These are phyloP conservation scores for Ennomos erosarius DNA, from an alignment of 2,888 invertebrate genomes.

Conservation along the genomic window DNA sequence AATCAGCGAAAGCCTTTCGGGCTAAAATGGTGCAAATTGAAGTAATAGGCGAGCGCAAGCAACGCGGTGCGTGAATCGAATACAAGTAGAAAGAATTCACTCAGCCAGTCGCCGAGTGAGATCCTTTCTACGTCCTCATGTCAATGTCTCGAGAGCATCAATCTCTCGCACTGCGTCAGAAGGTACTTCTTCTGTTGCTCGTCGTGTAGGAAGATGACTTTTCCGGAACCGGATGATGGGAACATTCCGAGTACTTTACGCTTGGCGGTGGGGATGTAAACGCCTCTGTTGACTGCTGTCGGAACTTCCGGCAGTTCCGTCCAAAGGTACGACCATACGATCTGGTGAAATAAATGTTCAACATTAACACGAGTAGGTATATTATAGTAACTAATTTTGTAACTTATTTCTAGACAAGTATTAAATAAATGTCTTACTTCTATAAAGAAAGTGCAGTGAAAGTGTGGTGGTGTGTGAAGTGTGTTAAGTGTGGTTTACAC, in stretches of 20 bases:
- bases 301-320: conserved; percentile 89
- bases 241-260: conserved; percentile 88
- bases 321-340: conserved; percentile 92
- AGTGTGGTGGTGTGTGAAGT: no score
- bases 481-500: no score
- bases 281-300: conserved; percentile 88
- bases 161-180: conserved; percentile 71
- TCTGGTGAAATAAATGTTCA: conserved; percentile 64
- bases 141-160: conserved; percentile 74
- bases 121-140: conserved; percentile 77
- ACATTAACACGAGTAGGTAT: no score
- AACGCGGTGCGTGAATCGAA: conserved; percentile 74
- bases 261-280: conserved; percentile 86
- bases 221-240: conserved; percentile 86
- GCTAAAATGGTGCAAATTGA: conserved; percentile 72
- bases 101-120: conserved; percentile 54
- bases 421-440: no score
- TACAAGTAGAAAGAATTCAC: conserved; percentile 76
- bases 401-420: no score
- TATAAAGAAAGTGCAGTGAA: no score
- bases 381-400: no score
- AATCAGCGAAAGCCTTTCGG: conserved; percentile 68
- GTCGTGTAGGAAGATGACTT: conserved; percentile 82
- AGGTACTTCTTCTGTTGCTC: conserved; percentile 75
- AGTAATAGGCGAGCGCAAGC: conserved; percentile 70